phyloP scores from a whole-genome alignment of 2,797 vertebrate species.

The Tokudaia muenninki region DNA sequence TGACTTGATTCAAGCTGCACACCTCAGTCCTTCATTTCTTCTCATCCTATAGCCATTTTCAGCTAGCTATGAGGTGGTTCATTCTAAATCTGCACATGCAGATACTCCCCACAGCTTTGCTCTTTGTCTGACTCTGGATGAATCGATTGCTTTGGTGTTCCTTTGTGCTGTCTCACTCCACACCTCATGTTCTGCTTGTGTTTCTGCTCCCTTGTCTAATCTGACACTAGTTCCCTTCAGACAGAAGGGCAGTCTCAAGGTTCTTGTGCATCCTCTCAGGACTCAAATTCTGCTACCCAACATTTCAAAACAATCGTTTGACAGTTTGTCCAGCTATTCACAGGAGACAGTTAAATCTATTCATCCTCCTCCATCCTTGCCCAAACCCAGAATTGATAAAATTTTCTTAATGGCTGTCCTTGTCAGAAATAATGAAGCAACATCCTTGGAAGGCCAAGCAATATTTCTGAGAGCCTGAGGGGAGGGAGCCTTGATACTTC shows the following conservation, averaged over 20 bases:
- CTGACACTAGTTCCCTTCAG: not conserved
- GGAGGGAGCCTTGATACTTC: not conserved
- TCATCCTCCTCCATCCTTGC: not conserved
- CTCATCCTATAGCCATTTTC: not conserved
- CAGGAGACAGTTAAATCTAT: not conserved
- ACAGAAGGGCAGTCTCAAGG: not conserved
- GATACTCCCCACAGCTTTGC: not conserved
- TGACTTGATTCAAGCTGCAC: not conserved
- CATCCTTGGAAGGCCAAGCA: not conserved
- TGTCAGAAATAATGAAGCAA: constrained; percentile 42
- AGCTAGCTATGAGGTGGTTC: not conserved
- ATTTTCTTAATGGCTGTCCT: not conserved
- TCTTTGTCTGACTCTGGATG: not conserved
- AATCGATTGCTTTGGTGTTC: not conserved
- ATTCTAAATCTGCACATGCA: not conserved
- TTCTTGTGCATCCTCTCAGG: not conserved
- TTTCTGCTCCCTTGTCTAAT: not conserved
- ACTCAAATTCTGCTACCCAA: not conserved
- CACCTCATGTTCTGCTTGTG: not conserved
- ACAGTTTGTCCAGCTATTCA: constrained; percentile 15
- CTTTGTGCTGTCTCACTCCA: not conserved
- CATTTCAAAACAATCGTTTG: constrained; percentile 18
- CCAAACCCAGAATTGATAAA: constrained; percentile 15
- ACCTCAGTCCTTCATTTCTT: not conserved
- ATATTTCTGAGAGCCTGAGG: not conserved